phyloP scores from a whole-genome alignment of 1,140 invertebrate species.

The Phymastichus coffea region DNA sequence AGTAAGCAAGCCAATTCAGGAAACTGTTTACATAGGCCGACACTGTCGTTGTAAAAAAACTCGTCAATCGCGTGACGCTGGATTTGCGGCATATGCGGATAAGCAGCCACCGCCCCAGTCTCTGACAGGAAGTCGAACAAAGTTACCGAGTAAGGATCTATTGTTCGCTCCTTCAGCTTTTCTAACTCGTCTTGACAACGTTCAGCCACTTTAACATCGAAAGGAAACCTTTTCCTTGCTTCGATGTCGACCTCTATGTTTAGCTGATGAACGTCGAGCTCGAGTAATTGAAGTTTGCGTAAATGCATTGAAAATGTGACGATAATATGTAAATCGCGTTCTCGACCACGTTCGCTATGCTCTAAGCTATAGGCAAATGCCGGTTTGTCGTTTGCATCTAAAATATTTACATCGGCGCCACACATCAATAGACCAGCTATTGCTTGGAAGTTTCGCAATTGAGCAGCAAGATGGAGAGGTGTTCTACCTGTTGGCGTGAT shows the following conservation, averaged over 20 bases:
- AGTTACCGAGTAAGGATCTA: not conserved
- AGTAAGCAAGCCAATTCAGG: constrained; percentile 8
- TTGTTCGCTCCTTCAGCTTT: not conserved
- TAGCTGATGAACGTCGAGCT: not conserved
- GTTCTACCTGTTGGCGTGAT: too few relatives aligned
- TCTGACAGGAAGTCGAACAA: too few relatives aligned
- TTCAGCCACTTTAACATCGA: constrained; percentile 3
- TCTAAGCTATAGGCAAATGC: constrained; percentile 8
- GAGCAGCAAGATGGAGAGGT: constrained; percentile 7
- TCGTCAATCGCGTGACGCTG: constrained; percentile 9
- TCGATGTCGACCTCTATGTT: not conserved
- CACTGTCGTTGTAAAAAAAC: constrained; percentile 3
- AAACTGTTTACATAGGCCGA: constrained; percentile 8
- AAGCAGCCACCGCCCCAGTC: not conserved
- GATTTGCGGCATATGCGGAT: not conserved
- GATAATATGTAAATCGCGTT: constrained; percentile 8
- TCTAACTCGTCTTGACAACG: too few relatives aligned
- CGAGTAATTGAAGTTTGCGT: constrained; percentile 7
- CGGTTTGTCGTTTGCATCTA: not conserved
- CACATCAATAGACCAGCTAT: constrained; percentile 11
- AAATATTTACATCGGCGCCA: constrained; percentile 5
- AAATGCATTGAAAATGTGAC: constrained; percentile 8
- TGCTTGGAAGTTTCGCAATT: constrained; percentile 7
- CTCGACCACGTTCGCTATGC: not conserved
- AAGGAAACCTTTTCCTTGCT: constrained; percentile 6